Evolutionary conservation across 2,113 vertebrate genomes (phyloP).

Genomic region (Podilymbus podiceps): DNA sequence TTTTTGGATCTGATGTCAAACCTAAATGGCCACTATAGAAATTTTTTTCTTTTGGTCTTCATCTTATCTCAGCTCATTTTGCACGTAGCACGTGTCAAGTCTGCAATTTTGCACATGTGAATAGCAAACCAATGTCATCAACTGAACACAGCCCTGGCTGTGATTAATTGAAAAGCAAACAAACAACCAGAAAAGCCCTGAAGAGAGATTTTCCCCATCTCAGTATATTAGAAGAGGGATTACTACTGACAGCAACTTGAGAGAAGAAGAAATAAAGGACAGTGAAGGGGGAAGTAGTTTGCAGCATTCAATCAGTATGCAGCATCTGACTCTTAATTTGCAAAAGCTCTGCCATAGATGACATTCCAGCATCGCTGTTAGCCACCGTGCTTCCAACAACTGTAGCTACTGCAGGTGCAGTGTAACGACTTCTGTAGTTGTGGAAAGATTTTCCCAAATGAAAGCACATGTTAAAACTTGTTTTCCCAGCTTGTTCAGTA

Average conservation of each 20-base stretch:
- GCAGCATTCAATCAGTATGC: slow-evolving; percentile 62
- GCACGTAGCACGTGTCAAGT: background rate
- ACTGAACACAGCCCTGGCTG: background rate
- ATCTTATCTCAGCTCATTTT: background rate
- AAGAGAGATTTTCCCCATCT: slow-evolving; percentile 66
- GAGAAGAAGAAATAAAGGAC: slow-evolving; percentile 56
- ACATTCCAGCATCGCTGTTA: slow-evolving; percentile 25
- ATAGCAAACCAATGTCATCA: slow-evolving; percentile 27
- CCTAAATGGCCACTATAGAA: background rate
- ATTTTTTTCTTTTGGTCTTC: background rate
- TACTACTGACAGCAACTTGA: slow-evolving; percentile 63
- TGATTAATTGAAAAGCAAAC: slow-evolving; percentile 66
- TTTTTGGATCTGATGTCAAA: background rate
- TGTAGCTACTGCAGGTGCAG: slow-evolving; percentile 41
- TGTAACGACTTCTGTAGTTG: background rate
- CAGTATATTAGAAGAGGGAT: slow-evolving; percentile 63
- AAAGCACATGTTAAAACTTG: background rate
- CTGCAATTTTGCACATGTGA: background rate
- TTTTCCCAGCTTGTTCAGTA: background rate
- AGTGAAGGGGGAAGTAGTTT: slow-evolving; percentile 29
- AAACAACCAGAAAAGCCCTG: slow-evolving; percentile 51
- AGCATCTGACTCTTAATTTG: slow-evolving; percentile 51
- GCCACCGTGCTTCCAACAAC: slow-evolving; percentile 48
- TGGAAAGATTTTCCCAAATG: background rate
- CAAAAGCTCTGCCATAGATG: slow-evolving; percentile 34